Evolutionary conservation across 1,140 invertebrate genomes (phyloP), one percentile per base, ranked within the genome.

Genomic region (Choristoneura fumiferana): DNA sequence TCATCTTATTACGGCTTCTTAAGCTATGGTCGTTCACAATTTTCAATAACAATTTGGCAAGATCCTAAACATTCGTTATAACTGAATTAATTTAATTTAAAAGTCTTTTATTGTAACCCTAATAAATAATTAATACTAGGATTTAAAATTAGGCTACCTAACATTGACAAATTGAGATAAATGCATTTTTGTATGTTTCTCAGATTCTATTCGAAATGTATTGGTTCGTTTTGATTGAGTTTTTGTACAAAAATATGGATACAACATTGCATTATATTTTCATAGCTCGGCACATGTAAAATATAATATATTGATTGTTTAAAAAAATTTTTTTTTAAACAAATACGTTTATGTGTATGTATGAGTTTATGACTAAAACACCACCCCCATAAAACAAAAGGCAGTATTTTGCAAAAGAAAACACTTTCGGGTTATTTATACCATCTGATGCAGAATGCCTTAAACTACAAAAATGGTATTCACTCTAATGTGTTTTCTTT

Each of bases 21-120:
- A 22, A 33, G 14, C 22, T 39, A 38, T 55, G 17, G 55, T 34
- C 45, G 55, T 49, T 60, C 56, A 35, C 43, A 63, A 58, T 40
- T 35, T 57, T 62, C 62, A 45, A 59, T 63, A 63, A 75, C 61
- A 78, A 77, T 76, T 76, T 80, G 81, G 78, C 78, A 81, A 84
- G 81, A 83, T 71, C 67, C 73, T 78, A 73, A 74, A 61, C 55
- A 61, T 59, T 69, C 58, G 55, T 78, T 75, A 78, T 73, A 76
- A 74, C 38, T 61, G 34, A n/a, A n/a, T n/a, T 57, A n/a, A 39
- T 59, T 54, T 36, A 62, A 36, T 52, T 35, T 62, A 55, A 13
- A 60, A 65, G 63, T 69, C 60, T 69, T 49, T 49, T 49, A 49
- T 33, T 1, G 22, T 49, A 49, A 49, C 22, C 43, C 43, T 49